Conservation (phyloP, 2,797 vertebrate species). For the Cephalopachus bancanus region DNA sequence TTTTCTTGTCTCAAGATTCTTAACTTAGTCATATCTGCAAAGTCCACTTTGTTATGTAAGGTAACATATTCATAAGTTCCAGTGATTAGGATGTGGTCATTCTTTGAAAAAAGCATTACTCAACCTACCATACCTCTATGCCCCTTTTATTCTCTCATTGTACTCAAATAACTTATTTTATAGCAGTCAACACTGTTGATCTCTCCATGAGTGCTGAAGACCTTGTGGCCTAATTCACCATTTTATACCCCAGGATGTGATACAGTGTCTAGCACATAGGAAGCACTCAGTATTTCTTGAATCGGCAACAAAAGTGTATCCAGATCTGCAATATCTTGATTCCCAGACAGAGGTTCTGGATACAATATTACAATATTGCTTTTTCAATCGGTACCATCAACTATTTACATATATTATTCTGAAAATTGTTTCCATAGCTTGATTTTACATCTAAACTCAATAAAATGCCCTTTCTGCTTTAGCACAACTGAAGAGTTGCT, state of each 20-base stretch:
- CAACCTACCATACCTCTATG: not conserved
- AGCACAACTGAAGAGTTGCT: not conserved
- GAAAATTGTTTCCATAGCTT: slow-evolving; percentile 53
- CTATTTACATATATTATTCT: slow-evolving; percentile 33
- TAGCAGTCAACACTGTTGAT: not conserved
- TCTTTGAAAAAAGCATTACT: not conserved
- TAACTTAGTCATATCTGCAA: not conserved
- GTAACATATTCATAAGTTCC: not conserved
- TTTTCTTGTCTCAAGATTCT: not conserved
- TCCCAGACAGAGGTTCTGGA: not conserved
- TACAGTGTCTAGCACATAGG: not conserved
- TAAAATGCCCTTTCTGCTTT: slow-evolving; percentile 59
- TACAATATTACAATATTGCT: not conserved
- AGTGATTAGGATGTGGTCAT: not conserved
- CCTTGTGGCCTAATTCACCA: not conserved
- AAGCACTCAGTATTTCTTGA: not conserved
- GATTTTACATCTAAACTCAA: slow-evolving; percentile 60
- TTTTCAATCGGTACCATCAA: not conserved
- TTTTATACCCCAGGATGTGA: not conserved
- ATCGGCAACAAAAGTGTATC: not conserved
- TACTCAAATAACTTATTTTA: not conserved
- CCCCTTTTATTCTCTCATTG: not conserved
- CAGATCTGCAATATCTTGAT: not conserved
- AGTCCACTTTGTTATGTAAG: not conserved
- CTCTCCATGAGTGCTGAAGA: not conserved